Percentiles rank a stretch among this genome's conserved stretches.
Evolutionary conservation across 2,888 invertebrate species (phyloP).

Genomic region (Spatulosminthurus flaviceps): DNA sequence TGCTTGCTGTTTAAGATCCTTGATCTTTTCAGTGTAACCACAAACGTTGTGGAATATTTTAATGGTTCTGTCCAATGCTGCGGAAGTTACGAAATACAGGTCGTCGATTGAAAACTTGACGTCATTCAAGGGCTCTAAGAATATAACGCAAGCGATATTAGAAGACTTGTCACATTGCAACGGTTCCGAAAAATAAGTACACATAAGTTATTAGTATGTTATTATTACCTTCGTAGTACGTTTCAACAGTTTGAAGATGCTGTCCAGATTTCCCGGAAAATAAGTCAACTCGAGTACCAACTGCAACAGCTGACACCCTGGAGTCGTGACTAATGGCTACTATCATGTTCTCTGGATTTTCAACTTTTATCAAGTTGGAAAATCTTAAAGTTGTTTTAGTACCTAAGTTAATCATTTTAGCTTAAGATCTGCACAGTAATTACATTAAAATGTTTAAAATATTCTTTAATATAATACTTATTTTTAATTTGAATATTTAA

Average conservation of each 20-base stretch:
- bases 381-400: constrained; percentile 38
- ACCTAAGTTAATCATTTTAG: constrained; percentile 3
- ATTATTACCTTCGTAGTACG: constrained; percentile 71
- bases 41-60: constrained; percentile 81
- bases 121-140: constrained; percentile 74
- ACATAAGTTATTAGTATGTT: too few species aligned
- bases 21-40: constrained; percentile 70
- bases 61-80: constrained; percentile 79
- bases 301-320: constrained; percentile 74
- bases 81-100: constrained; percentile 77
- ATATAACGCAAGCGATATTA: too few species aligned
- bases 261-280: constrained; percentile 76
- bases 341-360: constrained; percentile 29
- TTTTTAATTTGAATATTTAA: constrained; percentile 65
- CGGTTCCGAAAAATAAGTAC: too few species aligned
- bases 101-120: constrained; percentile 80
- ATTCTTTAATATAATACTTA: not conserved
- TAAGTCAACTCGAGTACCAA: constrained; percentile 74
- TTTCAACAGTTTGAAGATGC: constrained; percentile 75
- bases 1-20: constrained; percentile 65
- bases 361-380: not conserved
- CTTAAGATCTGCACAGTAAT: not conserved
- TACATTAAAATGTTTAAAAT: not conserved
- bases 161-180: too few species aligned
- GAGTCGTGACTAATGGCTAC: constrained; percentile 52